Percentiles rank a stretch among this genome's conserved stretches.
phyloP scores from a whole-genome alignment of 2,888 invertebrate genomes.

The Meteorus cinctellus region DNA sequence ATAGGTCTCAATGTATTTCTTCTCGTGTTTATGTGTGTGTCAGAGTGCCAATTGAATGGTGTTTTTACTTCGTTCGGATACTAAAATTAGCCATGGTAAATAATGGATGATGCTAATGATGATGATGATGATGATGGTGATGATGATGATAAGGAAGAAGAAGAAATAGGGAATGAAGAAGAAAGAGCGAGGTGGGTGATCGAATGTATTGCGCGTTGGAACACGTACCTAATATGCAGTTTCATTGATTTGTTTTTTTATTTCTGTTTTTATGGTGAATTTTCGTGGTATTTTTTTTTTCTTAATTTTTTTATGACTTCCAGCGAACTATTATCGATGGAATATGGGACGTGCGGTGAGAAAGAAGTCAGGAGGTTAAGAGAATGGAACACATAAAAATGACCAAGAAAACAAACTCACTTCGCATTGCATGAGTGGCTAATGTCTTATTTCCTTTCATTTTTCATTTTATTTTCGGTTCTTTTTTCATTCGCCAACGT shows the following conservation, averaged over 20 bases:
- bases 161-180: not conserved
- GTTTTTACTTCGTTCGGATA: not conserved
- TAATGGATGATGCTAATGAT: not conserved
- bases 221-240: not conserved
- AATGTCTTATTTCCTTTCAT: not conserved
- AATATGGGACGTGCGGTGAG: not conserved
- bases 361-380: not conserved
- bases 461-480: conserved; percentile 20
- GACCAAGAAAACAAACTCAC: not conserved
- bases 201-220: not conserved
- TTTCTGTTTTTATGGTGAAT: not conserved
- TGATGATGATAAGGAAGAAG: not conserved
- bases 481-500: not conserved
- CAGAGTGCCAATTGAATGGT: not conserved
- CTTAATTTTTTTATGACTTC: not conserved
- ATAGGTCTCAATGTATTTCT: conserved; percentile 27
- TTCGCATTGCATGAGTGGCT: not conserved
- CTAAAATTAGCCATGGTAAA: not conserved
- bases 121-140: not conserved
- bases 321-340: not conserved
- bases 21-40: not conserved
- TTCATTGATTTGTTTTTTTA: not conserved
- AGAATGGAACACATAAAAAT: not conserved
- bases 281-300: not conserved
- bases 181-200: not conserved